Base-by-base conservation (phyloP, 1,140 invertebrate species). In the Drosophila pectinifera region DNA sequence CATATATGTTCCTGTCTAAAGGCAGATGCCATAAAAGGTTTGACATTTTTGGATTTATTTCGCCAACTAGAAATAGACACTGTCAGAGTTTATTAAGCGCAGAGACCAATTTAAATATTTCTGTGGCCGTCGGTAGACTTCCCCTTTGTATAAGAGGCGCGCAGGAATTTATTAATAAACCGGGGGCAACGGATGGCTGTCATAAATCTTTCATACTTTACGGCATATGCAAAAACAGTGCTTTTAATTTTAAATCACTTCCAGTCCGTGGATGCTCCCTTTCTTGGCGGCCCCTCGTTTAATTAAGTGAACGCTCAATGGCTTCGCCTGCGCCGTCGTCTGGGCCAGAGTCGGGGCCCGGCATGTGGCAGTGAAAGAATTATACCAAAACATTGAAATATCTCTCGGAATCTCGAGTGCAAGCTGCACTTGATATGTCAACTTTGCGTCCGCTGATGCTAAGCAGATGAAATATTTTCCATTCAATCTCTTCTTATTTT, bases 381-480 rank as follows among this genome's bases (percentile, higher is more conserved):
- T 69, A 90, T 90, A 89, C 89, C 80, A 89, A 89, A 89, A 80
- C 80, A 90, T 72, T 84, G 73, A 67, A 74, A 78, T 49, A 63
- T 70, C 20, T 56, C 24, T 45, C 6, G 48, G 26, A 31, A 22
- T 39, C 41, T 67, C 41, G 55, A 72, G 64, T 75, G 76, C 72
- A 68, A 76, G 78, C 80, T 89, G 80, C 84, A 89, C 84, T 89
- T 84, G 84, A 83, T 81, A 89, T 89, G 84, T 89, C 84, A 89
- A 84, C 84, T 89, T 84, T 89, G 77, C 61, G 85, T 89, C 80
- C 69, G 80, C 53, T 80, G 84, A 89, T 80, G 73, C 69, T 80
- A 74, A 80, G 46, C 84, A 89, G 84, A 89, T 70, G 63, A 81
- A 63, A 42, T 48, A 48, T 48, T 72, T 46, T 57, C 49, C 34